A percentile compares a stretch with the other conserved stretches of the same genome.
Conservation (phyloP, 1,140 invertebrate species). For the Pseudomyrmex dendroicus region DNA sequence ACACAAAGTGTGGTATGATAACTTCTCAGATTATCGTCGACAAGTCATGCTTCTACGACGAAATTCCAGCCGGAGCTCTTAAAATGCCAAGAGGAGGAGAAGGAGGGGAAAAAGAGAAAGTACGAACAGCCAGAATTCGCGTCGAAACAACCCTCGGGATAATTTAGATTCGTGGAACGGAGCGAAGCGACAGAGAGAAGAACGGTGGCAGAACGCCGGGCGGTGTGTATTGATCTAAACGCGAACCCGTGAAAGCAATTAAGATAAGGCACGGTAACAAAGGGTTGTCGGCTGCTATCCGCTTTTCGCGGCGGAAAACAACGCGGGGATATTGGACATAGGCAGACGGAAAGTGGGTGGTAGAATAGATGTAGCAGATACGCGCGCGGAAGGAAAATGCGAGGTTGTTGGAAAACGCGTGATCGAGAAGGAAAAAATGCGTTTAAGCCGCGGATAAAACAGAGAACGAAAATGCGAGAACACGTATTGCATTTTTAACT, state of each 20-base stretch:
- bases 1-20: conserved; percentile 24
- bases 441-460: background rate
- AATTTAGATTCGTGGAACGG: conserved; percentile 78
- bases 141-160: conserved; percentile 76
- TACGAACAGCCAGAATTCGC: conserved; percentile 56
- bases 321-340: conserved; percentile 48
- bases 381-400: conserved; percentile 17
- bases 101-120: conserved; percentile 31
- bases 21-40: conserved; percentile 33
- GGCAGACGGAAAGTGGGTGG: conserved; percentile 3
- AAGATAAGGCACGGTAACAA: conserved; percentile 84
- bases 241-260: conserved; percentile 83
- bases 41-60: conserved; percentile 7
- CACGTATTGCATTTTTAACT: background rate
- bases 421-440: background rate
- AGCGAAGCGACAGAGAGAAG: conserved; percentile 30
- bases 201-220: conserved; percentile 50
- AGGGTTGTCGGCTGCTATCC: conserved; percentile 81
- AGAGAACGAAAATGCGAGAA: background rate
- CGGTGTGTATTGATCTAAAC: conserved; percentile 83
- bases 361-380: conserved; percentile 16
- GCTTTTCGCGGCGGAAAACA: conserved; percentile 76
- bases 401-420: background rate
- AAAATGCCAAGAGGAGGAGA: conserved; percentile 52
- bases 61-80: conserved; percentile 31